A percentile compares a stretch with the other conserved stretches of the same genome.
Conservation (phyloP, 2,888 invertebrate species). For the Cabera pusaria region DNA sequence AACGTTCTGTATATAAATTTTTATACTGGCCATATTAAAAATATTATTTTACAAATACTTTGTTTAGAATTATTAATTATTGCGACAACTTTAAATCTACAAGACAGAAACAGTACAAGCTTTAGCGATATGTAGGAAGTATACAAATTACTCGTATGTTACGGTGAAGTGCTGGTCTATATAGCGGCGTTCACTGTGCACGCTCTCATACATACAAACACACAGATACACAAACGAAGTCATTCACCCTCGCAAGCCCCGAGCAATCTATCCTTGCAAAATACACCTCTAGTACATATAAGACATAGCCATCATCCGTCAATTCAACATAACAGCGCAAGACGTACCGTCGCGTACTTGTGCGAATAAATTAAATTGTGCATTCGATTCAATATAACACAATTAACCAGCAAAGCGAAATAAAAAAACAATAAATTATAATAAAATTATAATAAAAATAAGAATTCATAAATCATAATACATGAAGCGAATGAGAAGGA, state of each 20-base stretch:
- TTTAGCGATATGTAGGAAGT: slow-evolving; percentile 18
- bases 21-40: slow-evolving; percentile 63
- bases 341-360: slow-evolving; percentile 31
- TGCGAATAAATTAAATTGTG: slow-evolving; percentile 51
- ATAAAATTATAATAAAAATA: slow-evolving; percentile 37
- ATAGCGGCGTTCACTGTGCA: too few relatives aligned
- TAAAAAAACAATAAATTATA: slow-evolving; percentile 38
- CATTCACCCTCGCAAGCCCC: too few relatives aligned
- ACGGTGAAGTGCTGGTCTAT: too few relatives aligned
- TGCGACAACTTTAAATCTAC: slow-evolving; percentile 15
- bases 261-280: too few relatives aligned
- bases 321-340: too few relatives aligned
- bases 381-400: slow-evolving; percentile 34
- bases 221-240: too few relatives aligned
- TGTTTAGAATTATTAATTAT: slow-evolving; percentile 21
- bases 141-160: too few relatives aligned
- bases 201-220: too few relatives aligned
- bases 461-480: slow-evolving; percentile 39
- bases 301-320: too few relatives aligned
- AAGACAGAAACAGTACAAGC: slow-evolving; percentile 7
- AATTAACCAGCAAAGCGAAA: slow-evolving; percentile 38
- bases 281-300: too few relatives aligned
- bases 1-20: slow-evolving; percentile 55
- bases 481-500: slow-evolving; percentile 24
- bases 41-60: slow-evolving; percentile 45